These are phyloP conservation scores for Nomada flava DNA, from an alignment of 2,888 invertebrate genomes.

Conservation along the genomic window DNA sequence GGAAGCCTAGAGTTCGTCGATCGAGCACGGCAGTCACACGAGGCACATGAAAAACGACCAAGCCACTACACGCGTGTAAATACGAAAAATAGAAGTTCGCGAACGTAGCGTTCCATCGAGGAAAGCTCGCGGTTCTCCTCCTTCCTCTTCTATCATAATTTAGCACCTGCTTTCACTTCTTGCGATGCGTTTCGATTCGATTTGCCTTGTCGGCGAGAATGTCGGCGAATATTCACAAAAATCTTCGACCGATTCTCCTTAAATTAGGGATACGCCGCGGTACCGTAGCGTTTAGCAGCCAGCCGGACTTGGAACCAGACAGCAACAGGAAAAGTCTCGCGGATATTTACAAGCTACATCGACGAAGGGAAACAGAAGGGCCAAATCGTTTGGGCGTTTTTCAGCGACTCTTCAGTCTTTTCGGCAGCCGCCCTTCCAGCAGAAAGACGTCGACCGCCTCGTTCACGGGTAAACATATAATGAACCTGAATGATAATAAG, in stretches of 20 bases:
- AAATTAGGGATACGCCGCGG: conserved; percentile 82
- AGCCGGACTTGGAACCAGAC: conserved; percentile 80
- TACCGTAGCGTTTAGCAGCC: conserved; percentile 83
- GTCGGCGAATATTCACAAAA: neutral
- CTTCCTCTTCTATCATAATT: conserved; percentile 56
- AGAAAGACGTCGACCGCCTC: conserved; percentile 89
- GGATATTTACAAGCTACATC: conserved; percentile 81
- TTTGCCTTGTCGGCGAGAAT: conserved; percentile 18
- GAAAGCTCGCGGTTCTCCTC: conserved; percentile 40
- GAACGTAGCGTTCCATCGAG: conserved; percentile 11
- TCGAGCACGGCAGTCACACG: neutral
- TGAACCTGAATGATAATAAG: too few species aligned
- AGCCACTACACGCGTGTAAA: neutral
- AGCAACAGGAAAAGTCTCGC: conserved; percentile 80
- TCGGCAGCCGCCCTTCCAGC: conserved; percentile 88
- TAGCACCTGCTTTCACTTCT: conserved; percentile 54
- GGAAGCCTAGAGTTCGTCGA: conserved; percentile 17
- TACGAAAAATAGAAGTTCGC: conserved; percentile 8
- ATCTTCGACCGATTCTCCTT: conserved; percentile 31
- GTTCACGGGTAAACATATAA: conserved; percentile 83
- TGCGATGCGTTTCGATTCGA: conserved; percentile 37
- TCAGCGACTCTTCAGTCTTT: conserved; percentile 85
- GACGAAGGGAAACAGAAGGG: conserved; percentile 80
- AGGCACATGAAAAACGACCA: neutral
- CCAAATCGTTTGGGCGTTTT: conserved; percentile 82